phyloP scores from a whole-genome alignment of 2,797 vertebrate genomes.

The Liparis tanakae region DNA sequence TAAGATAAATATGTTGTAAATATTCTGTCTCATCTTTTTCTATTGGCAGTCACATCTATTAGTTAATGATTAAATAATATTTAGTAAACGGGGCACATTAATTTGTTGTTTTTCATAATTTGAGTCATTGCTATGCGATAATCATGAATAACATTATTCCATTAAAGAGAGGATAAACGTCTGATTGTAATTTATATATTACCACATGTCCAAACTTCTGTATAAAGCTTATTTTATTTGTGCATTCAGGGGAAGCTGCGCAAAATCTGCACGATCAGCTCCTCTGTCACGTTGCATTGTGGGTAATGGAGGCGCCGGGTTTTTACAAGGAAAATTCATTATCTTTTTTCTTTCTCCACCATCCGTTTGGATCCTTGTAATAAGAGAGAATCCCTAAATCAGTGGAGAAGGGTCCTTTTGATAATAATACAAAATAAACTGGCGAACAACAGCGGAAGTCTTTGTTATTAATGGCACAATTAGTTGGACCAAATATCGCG shows the following conservation, averaged over 20 bases:
- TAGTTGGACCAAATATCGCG: neutral
- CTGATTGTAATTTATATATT: neutral
- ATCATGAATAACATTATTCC: neutral
- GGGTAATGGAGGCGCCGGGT: neutral
- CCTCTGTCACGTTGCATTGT: neutral
- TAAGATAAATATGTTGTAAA: neutral
- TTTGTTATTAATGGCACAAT: neutral
- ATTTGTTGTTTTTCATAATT: neutral
- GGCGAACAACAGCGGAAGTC: neutral
- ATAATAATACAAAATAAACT: neutral
- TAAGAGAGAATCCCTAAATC: neutral
- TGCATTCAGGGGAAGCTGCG: neutral
- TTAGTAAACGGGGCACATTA: neutral
- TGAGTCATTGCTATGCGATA: neutral
- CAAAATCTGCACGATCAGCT: neutral
- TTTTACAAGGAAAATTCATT: neutral
- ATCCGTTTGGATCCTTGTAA: neutral
- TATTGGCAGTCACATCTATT: neutral
- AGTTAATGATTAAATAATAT: neutral
- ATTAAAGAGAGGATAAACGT: neutral
- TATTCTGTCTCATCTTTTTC: no score
- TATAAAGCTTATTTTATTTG: no score
- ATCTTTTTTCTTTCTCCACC: no score
- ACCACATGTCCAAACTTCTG: neutral
- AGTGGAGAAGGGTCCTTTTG: neutral